phyloP scores from a whole-genome alignment of 2,888 invertebrate genomes.

The Luffia ferchaultella region DNA sequence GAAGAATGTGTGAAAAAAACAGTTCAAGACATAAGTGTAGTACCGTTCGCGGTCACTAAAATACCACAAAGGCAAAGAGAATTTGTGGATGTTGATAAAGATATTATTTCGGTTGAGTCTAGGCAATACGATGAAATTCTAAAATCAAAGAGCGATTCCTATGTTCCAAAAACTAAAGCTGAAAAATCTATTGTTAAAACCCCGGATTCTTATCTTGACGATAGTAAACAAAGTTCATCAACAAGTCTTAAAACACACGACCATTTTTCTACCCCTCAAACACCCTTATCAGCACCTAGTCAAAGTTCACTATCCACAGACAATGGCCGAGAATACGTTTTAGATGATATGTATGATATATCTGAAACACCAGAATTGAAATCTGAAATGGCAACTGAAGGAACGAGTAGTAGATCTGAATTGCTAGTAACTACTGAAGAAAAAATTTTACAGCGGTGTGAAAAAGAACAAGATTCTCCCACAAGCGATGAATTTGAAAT shows the following conservation, averaged over 20 bases:
- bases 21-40: constrained; percentile 34
- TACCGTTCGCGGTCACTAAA: constrained; percentile 57
- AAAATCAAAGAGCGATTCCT: constrained; percentile 58
- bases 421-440: constrained; percentile 69
- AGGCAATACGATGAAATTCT: constrained; percentile 56
- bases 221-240: constrained; percentile 68
- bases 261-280: constrained; percentile 63
- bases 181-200: constrained; percentile 48
- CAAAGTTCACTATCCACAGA: constrained; percentile 72
- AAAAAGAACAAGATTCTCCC: constrained; percentile 75
- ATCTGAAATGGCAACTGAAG: constrained; percentile 49
- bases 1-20: constrained; percentile 44
- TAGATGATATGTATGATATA: constrained; percentile 67
- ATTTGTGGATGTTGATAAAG: constrained; percentile 52
- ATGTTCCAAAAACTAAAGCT: constrained; percentile 54
- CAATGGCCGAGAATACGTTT: constrained; percentile 69
- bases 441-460: constrained; percentile 54
- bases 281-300: constrained; percentile 69
- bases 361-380: constrained; percentile 67
- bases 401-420: constrained; percentile 57
- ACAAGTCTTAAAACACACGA: constrained; percentile 64
- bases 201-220: constrained; percentile 45
- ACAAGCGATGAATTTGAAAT: constrained; percentile 88
- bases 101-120: constrained; percentile 49
- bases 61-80: constrained; percentile 56